Evolutionary conservation across 2,888 invertebrate genomes (phyloP).

Genomic region (Heliconius ismenius): DNA sequence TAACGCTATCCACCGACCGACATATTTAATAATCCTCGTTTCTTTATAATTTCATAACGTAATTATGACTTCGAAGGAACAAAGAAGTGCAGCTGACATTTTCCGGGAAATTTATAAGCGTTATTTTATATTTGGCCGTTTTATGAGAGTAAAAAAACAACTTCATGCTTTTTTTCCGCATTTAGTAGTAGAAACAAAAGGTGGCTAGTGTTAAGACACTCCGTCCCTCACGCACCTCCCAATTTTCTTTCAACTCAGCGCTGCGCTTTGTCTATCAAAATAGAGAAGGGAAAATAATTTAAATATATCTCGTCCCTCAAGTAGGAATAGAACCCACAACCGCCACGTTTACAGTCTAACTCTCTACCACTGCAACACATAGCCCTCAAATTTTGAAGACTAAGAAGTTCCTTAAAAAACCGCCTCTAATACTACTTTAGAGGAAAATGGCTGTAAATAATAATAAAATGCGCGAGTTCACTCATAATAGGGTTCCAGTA

Average conservation of each 20-base stretch:
- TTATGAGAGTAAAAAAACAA: neutral
- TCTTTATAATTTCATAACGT: slow-evolving; percentile 7
- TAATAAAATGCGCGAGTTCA: slow-evolving; percentile 24
- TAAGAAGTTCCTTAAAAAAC: neutral
- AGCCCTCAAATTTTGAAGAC: neutral
- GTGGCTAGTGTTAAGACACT: too few relatives aligned
- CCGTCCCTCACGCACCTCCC: too few relatives aligned
- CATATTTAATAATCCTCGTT: slow-evolving; percentile 17
- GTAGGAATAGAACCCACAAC: too few relatives aligned
- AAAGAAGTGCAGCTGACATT: slow-evolving; percentile 19
- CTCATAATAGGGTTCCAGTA: neutral
- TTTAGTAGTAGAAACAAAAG: too few relatives aligned
- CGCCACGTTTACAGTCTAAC: neutral
- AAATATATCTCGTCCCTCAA: too few relatives aligned
- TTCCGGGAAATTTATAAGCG: neutral
- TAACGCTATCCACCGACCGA: neutral
- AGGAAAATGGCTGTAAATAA: slow-evolving; percentile 24
- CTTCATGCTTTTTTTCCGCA: too few relatives aligned
- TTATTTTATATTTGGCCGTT: slow-evolving; percentile 13
- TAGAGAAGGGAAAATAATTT: too few relatives aligned
- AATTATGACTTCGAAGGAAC: slow-evolving; percentile 8
- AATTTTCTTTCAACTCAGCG: too few relatives aligned
- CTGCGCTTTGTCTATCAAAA: too few relatives aligned
- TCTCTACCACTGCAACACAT: neutral
- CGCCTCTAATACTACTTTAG: slow-evolving; percentile 15